Conservation (phyloP, 2,797 vertebrate species). For the Simalia tracyae region DNA sequence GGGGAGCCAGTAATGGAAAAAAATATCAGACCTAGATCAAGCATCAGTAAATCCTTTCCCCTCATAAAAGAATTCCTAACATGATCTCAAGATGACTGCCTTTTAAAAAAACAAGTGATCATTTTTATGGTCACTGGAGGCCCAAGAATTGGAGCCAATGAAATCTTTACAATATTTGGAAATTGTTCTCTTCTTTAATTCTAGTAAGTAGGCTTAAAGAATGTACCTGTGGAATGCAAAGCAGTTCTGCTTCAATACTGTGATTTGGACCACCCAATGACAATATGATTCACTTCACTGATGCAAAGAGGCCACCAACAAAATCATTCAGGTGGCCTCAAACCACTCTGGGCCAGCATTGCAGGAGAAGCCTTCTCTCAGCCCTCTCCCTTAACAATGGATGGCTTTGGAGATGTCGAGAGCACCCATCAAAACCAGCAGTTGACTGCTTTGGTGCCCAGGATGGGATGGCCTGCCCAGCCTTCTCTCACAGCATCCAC, state of each 20-base stretch:
- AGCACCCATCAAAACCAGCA: background rate
- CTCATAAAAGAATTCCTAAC: background rate
- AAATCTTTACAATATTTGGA: background rate
- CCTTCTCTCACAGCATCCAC: background rate
- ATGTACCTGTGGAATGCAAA: background rate
- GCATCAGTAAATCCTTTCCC: background rate
- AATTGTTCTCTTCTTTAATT: background rate
- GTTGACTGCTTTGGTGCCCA: background rate
- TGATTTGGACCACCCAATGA: background rate
- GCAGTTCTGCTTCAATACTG: background rate
- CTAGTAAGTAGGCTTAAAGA: background rate
- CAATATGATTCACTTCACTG: background rate
- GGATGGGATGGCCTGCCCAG: background rate
- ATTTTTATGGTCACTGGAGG: background rate
- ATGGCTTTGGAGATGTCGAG: background rate
- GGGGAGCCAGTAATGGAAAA: background rate
- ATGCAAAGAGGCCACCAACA: background rate
- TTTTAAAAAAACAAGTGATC: background rate
- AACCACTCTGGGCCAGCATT: background rate
- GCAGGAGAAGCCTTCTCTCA: background rate
- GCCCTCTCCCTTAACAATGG: background rate
- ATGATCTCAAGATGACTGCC: background rate
- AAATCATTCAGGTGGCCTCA: background rate
- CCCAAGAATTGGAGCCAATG: background rate
- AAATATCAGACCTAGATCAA: background rate